Evolutionary conservation across 2,113 vertebrate genomes (phyloP), one percentile per base, ranked within the genome.

Genomic region (Anguilla japonica): DNA sequence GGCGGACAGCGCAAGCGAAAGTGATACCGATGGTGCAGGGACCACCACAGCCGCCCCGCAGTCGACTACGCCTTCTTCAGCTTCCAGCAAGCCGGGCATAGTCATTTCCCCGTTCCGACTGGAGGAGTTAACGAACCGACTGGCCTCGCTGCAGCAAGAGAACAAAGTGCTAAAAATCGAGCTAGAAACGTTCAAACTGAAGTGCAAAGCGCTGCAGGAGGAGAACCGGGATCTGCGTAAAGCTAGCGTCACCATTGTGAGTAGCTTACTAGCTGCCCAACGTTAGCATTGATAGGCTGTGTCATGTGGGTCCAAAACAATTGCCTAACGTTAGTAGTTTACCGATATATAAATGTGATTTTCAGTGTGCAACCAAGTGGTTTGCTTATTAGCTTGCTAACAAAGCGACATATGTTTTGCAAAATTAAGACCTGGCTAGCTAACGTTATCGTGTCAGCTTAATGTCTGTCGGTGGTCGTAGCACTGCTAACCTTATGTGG

Each of bases 131-230:
- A 96, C 95, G 84, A 96, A 96, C 93, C 95, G 96, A 85, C 92
- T 97, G 87, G 96, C 96, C 83, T 97, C 96, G 57, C 95, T 97
- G 93, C 96, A 97, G 95, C 96, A 97, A 91, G 96, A 97, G 95
- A 97, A 97, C 94, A 97, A 97, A 94, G 96, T 97, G 93, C 94
- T 97, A 78, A 97, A 96, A 93, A 97, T 97, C 93, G 96, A 97
- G 94, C 95, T 97, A 92, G 96, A 97, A 91, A 97, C 96, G 88
- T 97, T 96, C 95, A 97, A 96, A 91, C 95, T 97, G 89, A 97
- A 97, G 92, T 97, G 96, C 93, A 97, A 97, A 91, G 95, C 96
- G 39, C 92, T 96, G 92, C 96, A 96, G 93, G 96, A 97, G 95
- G 96, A 97, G 94, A 97, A 97, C 93, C 92, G 95, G 63, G 96